A percentile compares a stretch with the other conserved stretches of the same genome.
Conservation (phyloP, 2,888 invertebrate genomes). For the Bedellia somnulentella region DNA sequence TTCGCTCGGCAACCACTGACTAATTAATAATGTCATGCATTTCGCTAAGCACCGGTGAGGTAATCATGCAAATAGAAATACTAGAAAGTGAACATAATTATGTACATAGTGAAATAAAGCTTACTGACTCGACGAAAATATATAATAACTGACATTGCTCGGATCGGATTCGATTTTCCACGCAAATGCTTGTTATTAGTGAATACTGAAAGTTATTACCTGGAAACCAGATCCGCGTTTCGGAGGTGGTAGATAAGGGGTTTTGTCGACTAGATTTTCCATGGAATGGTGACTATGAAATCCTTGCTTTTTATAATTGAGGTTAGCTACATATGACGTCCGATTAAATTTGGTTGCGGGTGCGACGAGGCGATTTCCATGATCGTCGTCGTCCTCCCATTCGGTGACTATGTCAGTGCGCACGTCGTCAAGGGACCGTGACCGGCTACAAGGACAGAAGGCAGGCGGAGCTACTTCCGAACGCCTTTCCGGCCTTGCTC, state of each 20-base stretch:
- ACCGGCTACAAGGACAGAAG: slow-evolving; percentile 66
- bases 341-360: slow-evolving; percentile 51
- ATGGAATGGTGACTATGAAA: slow-evolving; percentile 67
- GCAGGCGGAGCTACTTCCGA: slow-evolving; percentile 27
- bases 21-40: slow-evolving; percentile 15
- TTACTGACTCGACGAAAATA: not conserved
- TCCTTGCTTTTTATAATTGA: slow-evolving; percentile 41
- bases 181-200: too few species aligned
- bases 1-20: not conserved
- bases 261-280: slow-evolving; percentile 67
- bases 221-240: slow-evolving; percentile 58
- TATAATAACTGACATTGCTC: not conserved
- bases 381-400: slow-evolving; percentile 67
- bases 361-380: slow-evolving; percentile 61
- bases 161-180: too few species aligned
- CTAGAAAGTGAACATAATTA: slow-evolving; percentile 37
- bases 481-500: slow-evolving; percentile 24
- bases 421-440: slow-evolving; percentile 74
- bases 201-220: too few species aligned
- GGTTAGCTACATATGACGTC: slow-evolving; percentile 31
- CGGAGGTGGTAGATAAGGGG: slow-evolving; percentile 48
- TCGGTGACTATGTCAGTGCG: slow-evolving; percentile 65
- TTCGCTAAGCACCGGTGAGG: slow-evolving; percentile 32
- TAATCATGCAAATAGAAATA: slow-evolving; percentile 24
- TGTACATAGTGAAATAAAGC: slow-evolving; percentile 8